These are phyloP conservation scores for Brachyptera risi DNA, from an alignment of 2,888 invertebrate genomes.

Conservation along the genomic window DNA sequence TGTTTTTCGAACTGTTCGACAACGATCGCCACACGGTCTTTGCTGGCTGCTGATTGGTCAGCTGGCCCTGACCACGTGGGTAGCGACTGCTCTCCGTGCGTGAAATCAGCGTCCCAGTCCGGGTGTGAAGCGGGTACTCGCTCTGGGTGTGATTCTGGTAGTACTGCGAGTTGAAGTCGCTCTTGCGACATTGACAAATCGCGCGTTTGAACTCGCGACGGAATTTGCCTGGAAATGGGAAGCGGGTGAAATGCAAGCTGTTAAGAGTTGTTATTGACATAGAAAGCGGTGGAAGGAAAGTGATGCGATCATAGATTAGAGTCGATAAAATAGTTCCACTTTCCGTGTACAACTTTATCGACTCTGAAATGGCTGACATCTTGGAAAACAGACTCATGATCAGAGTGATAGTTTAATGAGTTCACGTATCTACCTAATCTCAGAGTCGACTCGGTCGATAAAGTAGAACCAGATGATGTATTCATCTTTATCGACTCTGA, in stretches of 20 bases:
- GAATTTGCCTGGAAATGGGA: slow-evolving; percentile 69
- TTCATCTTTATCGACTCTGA: too few relatives aligned
- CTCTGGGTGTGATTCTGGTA: slow-evolving; percentile 15
- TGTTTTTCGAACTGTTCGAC: slow-evolving; percentile 29
- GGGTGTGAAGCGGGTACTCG: slow-evolving; percentile 7
- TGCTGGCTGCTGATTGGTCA: neutral
- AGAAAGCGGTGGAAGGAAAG: too few relatives aligned
- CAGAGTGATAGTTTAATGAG: too few relatives aligned
- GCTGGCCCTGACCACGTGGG: slow-evolving; percentile 11
- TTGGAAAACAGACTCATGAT: too few relatives aligned
- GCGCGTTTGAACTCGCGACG: slow-evolving; percentile 66
- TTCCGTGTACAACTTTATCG: too few relatives aligned
- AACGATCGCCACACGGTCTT: neutral
- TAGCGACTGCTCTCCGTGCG: slow-evolving; percentile 24
- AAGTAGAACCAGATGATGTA: too few relatives aligned
- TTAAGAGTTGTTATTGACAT: slow-evolving; percentile 8
- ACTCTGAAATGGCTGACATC: too few relatives aligned
- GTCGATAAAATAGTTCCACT: too few relatives aligned
- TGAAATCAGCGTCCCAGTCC: slow-evolving; percentile 6
- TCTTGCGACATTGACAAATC: slow-evolving; percentile 54
- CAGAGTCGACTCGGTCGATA: too few relatives aligned
- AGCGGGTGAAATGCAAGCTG: too few relatives aligned
- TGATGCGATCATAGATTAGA: too few relatives aligned
- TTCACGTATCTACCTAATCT: too few relatives aligned
- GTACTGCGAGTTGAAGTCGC: slow-evolving; percentile 3